phyloP scores from a whole-genome alignment of 2,888 invertebrate species.

The Pecten maximus region DNA sequence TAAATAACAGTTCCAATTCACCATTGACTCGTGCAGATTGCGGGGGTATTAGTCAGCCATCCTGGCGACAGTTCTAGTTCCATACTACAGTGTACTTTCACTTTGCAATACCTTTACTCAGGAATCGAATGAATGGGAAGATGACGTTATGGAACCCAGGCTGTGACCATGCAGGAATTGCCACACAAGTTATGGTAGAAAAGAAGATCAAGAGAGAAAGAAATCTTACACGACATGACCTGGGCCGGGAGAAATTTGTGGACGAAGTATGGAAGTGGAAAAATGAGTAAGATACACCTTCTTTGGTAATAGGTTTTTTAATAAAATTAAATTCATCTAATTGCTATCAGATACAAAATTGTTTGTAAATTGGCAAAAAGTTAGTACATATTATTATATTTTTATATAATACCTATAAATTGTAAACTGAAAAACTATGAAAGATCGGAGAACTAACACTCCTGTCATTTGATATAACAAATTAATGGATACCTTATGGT shows the following conservation, averaged over 20 bases:
- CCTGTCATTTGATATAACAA: no score
- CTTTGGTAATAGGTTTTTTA: no score
- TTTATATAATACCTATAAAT: no score
- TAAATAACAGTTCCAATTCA: no score
- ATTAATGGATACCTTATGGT: no score
- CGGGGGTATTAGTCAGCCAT: no score
- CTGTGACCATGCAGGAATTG: slow-evolving; percentile 99
- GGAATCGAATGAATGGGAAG: slow-evolving; percentile 96
- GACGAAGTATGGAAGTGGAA: slow-evolving; percentile 98
- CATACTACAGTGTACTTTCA: slow-evolving; percentile 31
- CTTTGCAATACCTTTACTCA: slow-evolving; percentile 74
- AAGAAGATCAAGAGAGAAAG: slow-evolving; percentile 96
- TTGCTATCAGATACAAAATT: neutral
- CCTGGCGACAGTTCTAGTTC: no score
- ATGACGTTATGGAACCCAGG: slow-evolving; percentile 98
- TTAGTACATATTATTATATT: no score
- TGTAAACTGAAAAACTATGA: no score
- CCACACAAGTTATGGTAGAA: slow-evolving; percentile 99
- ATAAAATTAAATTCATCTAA: no score
- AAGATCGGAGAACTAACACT: no score
- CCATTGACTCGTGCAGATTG: no score
- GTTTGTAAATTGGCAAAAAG: neutral
- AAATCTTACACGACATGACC: slow-evolving; percentile 92
- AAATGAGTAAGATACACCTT: slow-evolving; percentile 86
- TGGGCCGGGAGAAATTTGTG: slow-evolving; percentile 97